A percentile compares a stretch with the other conserved stretches of the same genome.
Evolutionary conservation across 2,888 invertebrate genomes (phyloP).

Genomic region (Phrixothrix hirtus): DNA sequence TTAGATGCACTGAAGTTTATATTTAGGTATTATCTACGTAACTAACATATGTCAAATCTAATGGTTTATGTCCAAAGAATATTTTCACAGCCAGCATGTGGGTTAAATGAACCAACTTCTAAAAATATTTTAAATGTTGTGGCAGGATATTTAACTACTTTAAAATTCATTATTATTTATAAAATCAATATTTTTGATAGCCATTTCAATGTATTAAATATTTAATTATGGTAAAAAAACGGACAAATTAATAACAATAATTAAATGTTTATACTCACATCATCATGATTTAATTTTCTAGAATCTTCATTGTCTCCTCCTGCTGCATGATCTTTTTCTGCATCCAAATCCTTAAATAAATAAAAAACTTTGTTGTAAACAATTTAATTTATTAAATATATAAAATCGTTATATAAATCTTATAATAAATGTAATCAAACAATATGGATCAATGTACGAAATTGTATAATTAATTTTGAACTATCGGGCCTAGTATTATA

Average conservation of each 20-base stretch:
- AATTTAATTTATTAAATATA: too few species aligned
- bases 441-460: too few species aligned
- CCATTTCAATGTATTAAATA: too few species aligned
- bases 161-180: too few species aligned
- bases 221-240: too few species aligned
- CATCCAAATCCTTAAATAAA: slow-evolving; percentile 67
- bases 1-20: slow-evolving; percentile 32
- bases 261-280: slow-evolving; percentile 60
- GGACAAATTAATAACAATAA: too few species aligned
- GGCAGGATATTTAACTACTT: too few species aligned
- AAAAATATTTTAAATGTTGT: slow-evolving; percentile 11
- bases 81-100: slow-evolving; percentile 18
- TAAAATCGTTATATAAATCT: too few species aligned
- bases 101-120: slow-evolving; percentile 21
- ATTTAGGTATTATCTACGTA: slow-evolving; percentile 24
- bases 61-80: slow-evolving; percentile 20
- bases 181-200: too few species aligned
- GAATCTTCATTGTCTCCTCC: slow-evolving; percentile 55
- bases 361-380: slow-evolving; percentile 16
- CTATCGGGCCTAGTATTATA: too few species aligned
- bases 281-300: slow-evolving; percentile 55
- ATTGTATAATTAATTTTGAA: too few species aligned
- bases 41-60: slow-evolving; percentile 26
- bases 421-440: too few species aligned
- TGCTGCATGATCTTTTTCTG: slow-evolving; percentile 64